Evolutionary conservation across 2,797 vertebrate genomes (phyloP).

Genomic region (Acestrorhynchus altus): DNA sequence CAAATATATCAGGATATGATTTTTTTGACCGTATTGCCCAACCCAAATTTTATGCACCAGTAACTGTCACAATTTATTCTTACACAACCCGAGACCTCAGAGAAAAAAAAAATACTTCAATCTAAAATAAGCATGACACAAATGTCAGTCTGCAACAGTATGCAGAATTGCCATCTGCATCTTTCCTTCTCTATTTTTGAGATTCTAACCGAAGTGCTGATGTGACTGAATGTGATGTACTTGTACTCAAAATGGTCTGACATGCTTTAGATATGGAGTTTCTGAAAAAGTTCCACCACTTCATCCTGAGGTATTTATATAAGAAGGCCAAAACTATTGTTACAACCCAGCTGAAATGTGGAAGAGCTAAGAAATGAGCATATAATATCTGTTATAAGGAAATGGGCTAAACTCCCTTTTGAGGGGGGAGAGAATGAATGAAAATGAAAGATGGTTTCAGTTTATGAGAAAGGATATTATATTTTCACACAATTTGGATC

Average conservation of each 20-base stretch:
- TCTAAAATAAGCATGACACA: no score
- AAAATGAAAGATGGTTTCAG: background rate
- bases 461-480: background rate
- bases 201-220: background rate
- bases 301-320: conserved; percentile 30
- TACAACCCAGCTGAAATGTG: background rate
- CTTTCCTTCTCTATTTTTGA: conserved; percentile 1
- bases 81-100: no score
- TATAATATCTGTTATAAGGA: conserved; percentile 4
- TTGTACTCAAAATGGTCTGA: background rate
- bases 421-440: background rate
- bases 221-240: background rate
- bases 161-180: background rate
- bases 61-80: no score
- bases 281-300: conserved; percentile 5
- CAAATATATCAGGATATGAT: no score
- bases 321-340: conserved; percentile 14
- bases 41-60: no score
- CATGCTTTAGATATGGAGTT: background rate
- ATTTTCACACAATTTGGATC: background rate
- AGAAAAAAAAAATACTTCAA: no score
- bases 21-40: no score
- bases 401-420: background rate
- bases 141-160: background rate
- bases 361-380: background rate